phyloP scores from a whole-genome alignment of 2,888 invertebrate genomes.

The Amorpha juglandis region DNA sequence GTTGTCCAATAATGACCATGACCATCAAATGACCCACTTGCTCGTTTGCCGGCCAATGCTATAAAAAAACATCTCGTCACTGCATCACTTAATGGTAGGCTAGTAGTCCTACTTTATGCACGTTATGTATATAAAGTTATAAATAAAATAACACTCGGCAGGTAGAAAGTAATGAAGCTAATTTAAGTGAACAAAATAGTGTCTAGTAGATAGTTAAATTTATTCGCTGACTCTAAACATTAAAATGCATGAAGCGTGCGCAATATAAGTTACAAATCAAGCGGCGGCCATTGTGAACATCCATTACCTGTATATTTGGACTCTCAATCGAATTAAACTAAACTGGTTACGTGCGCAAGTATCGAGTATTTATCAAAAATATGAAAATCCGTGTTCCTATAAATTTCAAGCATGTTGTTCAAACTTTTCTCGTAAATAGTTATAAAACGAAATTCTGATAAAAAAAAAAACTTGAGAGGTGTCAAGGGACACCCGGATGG shows the following conservation, averaged over 20 bases:
- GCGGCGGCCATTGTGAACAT: not conserved
- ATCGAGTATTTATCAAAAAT: not conserved
- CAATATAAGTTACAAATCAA: conserved; percentile 5
- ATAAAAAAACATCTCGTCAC: too few species aligned
- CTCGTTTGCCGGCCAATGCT: too few species aligned
- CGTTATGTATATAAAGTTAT: too few species aligned
- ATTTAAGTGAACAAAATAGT: not conserved
- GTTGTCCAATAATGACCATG: too few species aligned
- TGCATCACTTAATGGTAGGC: too few species aligned
- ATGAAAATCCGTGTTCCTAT: not conserved
- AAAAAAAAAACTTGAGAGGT: too few species aligned
- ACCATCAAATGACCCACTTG: too few species aligned
- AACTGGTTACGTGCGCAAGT: not conserved
- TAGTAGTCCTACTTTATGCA: too few species aligned
- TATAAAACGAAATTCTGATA: not conserved
- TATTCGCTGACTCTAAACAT: not conserved
- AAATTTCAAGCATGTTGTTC: not conserved
- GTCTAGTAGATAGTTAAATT: not conserved
- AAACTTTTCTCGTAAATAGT: not conserved
- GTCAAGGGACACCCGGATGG: too few species aligned
- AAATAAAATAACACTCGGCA: too few species aligned
- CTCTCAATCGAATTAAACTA: not conserved
- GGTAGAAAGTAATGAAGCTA: too few species aligned
- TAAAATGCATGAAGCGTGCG: not conserved
- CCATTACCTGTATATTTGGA: not conserved